phyloP scores from a whole-genome alignment of 2,113 vertebrate species.

The Saimiri boliviensis region DNA sequence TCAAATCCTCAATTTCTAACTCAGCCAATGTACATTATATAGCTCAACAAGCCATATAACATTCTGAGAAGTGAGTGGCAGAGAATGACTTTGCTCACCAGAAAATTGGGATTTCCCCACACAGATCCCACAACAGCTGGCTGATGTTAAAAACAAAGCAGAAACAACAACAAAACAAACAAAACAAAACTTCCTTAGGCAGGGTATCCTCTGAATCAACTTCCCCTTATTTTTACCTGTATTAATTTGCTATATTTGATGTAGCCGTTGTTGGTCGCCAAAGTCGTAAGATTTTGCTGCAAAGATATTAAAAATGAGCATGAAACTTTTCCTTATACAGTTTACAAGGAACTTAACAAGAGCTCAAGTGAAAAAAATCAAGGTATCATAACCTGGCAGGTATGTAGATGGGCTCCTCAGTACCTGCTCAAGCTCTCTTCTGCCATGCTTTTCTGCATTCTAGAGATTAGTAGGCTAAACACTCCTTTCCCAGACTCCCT shows the following conservation, averaged over 20 bases:
- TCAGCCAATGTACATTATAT: rapidly evolving
- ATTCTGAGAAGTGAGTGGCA: neutral
- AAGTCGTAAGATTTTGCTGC: conserved; percentile 87
- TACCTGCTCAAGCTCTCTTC: neutral
- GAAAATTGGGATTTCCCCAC: neutral
- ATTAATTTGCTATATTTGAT: conserved; percentile 89
- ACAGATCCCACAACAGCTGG: neutral
- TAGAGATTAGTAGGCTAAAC: neutral
- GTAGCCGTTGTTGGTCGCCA: conserved; percentile 88
- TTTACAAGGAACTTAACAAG: neutral
- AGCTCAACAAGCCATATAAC: neutral
- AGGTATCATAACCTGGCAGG: neutral
- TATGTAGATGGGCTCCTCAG: rapidly evolving
- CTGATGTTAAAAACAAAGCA: neutral
- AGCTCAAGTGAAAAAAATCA: neutral
- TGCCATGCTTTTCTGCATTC: neutral
- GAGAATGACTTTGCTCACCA: neutral
- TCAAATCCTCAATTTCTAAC: neutral
- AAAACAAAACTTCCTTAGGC: neutral
- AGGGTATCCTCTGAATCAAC: no score
- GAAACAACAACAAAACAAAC: neutral
- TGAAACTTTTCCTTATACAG: neutral
- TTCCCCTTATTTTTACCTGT: conserved; percentile 84
- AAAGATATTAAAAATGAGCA: conserved; percentile 31
- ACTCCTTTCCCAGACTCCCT: neutral